A percentile compares a stretch with the other conserved stretches of the same genome.
These are phyloP conservation scores for Pongo pygmaeus DNA, from an alignment of 2,113 vertebrate genomes.

Conservation along the genomic window DNA sequence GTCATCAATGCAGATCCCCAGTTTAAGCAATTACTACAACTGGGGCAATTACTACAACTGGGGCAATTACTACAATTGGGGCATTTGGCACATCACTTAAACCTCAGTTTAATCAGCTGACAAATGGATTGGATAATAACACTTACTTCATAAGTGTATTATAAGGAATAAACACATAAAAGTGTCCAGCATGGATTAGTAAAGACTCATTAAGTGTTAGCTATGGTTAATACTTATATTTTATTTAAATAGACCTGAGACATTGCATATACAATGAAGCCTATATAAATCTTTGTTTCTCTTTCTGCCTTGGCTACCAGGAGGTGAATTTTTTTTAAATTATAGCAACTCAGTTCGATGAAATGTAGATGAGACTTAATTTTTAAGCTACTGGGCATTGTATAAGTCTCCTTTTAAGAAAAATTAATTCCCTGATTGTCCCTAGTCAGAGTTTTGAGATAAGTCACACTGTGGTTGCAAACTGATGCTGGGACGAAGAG, in stretches of 20 bases:
- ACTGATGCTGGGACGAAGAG: background rate
- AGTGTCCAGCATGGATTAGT: background rate
- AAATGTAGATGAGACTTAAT: background rate
- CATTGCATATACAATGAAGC: background rate
- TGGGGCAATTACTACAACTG: too few relatives aligned
- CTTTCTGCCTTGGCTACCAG: background rate
- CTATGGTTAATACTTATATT: background rate
- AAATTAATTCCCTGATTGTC: background rate
- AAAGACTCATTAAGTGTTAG: background rate
- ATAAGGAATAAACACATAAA: background rate
- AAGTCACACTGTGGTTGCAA: background rate
- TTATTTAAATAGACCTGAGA: background rate
- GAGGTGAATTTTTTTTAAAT: background rate
- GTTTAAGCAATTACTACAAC: background rate
- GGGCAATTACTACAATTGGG: background rate
- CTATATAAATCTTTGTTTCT: background rate
- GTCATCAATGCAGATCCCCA: background rate
- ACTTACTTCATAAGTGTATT: background rate
- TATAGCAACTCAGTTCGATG: background rate
- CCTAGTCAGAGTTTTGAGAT: background rate
- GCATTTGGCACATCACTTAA: background rate
- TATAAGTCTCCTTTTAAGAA: background rate
- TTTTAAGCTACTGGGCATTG: background rate
- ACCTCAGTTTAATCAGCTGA: background rate
- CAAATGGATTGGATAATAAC: background rate